Evolutionary conservation across 2,797 vertebrate genomes (phyloP).

Genomic region (Anomalospiza imberbis): DNA sequence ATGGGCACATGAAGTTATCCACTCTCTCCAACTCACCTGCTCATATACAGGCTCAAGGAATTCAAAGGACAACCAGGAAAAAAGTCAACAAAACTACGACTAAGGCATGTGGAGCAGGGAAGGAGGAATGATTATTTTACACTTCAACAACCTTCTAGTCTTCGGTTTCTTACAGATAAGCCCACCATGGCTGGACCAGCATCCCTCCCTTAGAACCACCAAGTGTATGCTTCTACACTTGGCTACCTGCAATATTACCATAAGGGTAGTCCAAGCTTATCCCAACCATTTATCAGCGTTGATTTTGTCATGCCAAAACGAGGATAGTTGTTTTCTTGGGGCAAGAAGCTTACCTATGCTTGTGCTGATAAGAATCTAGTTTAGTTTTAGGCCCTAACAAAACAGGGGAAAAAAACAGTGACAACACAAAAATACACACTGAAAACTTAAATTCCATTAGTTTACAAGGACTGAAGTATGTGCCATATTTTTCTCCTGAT

Average conservation of each 20-base stretch:
- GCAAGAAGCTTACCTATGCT: neutral
- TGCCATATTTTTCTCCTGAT: neutral
- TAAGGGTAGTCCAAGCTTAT: neutral
- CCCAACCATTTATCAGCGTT: neutral
- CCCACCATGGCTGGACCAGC: neutral
- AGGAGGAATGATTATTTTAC: neutral
- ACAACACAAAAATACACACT: neutral
- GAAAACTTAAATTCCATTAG: neutral
- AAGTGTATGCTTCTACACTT: neutral
- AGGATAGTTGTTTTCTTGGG: neutral
- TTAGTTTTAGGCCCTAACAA: neutral
- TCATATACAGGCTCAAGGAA: neutral
- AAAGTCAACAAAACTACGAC: neutral
- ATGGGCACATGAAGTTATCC: neutral
- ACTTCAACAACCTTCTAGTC: neutral
- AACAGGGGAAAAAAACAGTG: neutral
- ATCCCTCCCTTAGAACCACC: neutral
- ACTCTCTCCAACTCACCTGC: neutral
- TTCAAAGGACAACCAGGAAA: neutral
- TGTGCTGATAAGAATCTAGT: neutral
- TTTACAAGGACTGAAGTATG: neutral
- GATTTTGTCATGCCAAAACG: neutral
- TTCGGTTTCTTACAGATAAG: neutral
- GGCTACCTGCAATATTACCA: neutral
- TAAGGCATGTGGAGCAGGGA: neutral